These are phyloP conservation scores for Coreius guichenoti DNA, from an alignment of 2,797 vertebrate genomes.

Conservation along the genomic window DNA sequence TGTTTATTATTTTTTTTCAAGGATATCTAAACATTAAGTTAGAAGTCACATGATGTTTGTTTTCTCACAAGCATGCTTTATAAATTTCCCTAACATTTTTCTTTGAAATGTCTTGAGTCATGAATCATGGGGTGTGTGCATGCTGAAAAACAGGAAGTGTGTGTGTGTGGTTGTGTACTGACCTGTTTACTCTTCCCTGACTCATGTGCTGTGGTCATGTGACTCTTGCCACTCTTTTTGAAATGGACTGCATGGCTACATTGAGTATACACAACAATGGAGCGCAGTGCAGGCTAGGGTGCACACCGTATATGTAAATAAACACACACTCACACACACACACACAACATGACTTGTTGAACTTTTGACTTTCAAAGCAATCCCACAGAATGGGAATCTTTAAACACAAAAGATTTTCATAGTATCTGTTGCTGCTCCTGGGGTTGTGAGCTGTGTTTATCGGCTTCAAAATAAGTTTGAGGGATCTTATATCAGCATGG, in stretches of 20 bases:
- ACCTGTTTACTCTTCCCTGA: slow-evolving; percentile 29
- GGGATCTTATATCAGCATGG: neutral
- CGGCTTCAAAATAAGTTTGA: neutral
- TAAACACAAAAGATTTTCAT: slow-evolving; percentile 22
- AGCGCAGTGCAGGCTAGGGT: neutral
- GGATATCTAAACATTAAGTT: neutral
- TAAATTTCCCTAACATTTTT: neutral
- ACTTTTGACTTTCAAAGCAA: slow-evolving; percentile 42
- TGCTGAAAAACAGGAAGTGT: slow-evolving; percentile 43
- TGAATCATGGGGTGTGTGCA: neutral
- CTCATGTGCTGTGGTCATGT: slow-evolving; percentile 29
- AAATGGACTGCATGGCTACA: neutral
- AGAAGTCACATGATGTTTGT: neutral
- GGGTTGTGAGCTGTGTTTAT: neutral
- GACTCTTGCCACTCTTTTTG: slow-evolving; percentile 11
- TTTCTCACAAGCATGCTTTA: neutral
- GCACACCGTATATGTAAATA: neutral
- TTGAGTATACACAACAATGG: slow-evolving; percentile 24
- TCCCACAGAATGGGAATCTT: neutral
- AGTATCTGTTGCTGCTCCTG: neutral
- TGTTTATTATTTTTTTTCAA: neutral
- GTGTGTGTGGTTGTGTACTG: slow-evolving; percentile 10
- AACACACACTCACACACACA: neutral
- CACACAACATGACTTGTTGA: neutral
- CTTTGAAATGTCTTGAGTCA: neutral